A percentile compares a stretch with the other conserved stretches of the same genome.
phyloP scores from a whole-genome alignment of 1,140 invertebrate genomes.

The Trachymyrmex cornetzi region DNA sequence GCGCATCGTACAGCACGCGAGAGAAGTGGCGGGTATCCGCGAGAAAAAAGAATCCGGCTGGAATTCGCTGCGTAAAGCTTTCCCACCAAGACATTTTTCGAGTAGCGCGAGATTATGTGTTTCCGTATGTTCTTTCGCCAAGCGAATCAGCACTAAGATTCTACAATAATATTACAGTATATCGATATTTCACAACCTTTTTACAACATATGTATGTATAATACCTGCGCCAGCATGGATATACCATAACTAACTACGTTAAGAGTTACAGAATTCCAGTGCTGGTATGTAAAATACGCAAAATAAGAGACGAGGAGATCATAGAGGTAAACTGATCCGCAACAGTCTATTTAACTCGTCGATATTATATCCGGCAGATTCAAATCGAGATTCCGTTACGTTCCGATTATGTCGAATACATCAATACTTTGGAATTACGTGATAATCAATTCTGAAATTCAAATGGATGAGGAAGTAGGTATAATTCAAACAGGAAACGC shows the following conservation, averaged over 20 bases:
- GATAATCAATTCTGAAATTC: constrained; percentile 11
- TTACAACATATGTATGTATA: too few species aligned
- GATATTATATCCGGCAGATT: constrained; percentile 8
- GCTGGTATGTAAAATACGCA: too few species aligned
- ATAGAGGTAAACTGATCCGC: neutral
- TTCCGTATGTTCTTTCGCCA: neutral
- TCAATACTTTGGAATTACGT: neutral
- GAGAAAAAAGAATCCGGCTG: constrained; percentile 25
- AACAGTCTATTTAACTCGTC: constrained; percentile 15
- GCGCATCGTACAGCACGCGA: neutral
- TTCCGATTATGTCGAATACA: neutral
- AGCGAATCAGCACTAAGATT: too few species aligned
- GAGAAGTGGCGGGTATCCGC: constrained; percentile 16
- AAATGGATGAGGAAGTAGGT: neutral
- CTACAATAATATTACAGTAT: too few species aligned
- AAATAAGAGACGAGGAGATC: neutral
- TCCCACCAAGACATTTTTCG: constrained; percentile 3
- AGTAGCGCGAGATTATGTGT: constrained; percentile 6
- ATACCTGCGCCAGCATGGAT: too few species aligned
- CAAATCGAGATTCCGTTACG: neutral
- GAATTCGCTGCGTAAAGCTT: constrained; percentile 29
- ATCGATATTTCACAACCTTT: too few species aligned
- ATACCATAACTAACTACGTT: too few species aligned
- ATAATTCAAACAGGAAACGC: neutral
- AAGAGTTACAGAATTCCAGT: too few species aligned